These are phyloP conservation scores for Micrasema minimum DNA, from an alignment of 1,140 invertebrate genomes.

Conservation along the genomic window DNA sequence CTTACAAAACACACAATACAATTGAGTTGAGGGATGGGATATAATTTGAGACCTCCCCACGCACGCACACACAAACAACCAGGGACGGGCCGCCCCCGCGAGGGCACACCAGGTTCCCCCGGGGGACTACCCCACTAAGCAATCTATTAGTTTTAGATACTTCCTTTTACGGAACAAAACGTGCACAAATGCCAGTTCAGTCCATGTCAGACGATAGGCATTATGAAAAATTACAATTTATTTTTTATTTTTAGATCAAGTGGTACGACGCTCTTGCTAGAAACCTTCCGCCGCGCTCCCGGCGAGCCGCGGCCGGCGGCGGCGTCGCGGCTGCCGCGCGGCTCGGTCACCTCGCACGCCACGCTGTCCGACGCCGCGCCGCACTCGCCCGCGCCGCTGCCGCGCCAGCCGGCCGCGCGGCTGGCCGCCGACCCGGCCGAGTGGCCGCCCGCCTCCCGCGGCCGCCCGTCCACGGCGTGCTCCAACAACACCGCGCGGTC, in stretches of 20 bases:
- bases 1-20: too few relatives aligned
- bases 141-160: too few relatives aligned
- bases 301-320: slow-evolving; percentile 56
- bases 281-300: slow-evolving; percentile 77
- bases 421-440: slow-evolving; percentile 50
- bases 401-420: slow-evolving; percentile 55
- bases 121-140: too few relatives aligned
- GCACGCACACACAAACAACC: too few relatives aligned
- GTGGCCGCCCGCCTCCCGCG: slow-evolving; percentile 55
- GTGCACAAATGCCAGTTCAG: too few relatives aligned
- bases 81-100: too few relatives aligned
- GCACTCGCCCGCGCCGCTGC: slow-evolving; percentile 44
- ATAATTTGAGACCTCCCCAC: too few relatives aligned
- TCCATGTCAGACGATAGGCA: too few relatives aligned
- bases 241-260: slow-evolving; percentile 68
- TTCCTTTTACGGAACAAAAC: too few relatives aligned
- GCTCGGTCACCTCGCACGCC: slow-evolving; percentile 59
- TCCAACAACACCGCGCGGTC: slow-evolving; percentile 58
- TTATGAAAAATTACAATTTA: too few relatives aligned
- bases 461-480: slow-evolving; percentile 66
- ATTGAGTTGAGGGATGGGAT: too few relatives aligned
- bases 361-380: slow-evolving; percentile 55
- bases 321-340: slow-evolving; percentile 55
- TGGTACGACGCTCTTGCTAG: slow-evolving; percentile 77
- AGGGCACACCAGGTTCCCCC: too few relatives aligned